A percentile compares a stretch with the other conserved stretches of the same genome.
These are phyloP conservation scores for Pagrus major DNA, from an alignment of 2,113 vertebrate genomes.

Conservation along the genomic window DNA sequence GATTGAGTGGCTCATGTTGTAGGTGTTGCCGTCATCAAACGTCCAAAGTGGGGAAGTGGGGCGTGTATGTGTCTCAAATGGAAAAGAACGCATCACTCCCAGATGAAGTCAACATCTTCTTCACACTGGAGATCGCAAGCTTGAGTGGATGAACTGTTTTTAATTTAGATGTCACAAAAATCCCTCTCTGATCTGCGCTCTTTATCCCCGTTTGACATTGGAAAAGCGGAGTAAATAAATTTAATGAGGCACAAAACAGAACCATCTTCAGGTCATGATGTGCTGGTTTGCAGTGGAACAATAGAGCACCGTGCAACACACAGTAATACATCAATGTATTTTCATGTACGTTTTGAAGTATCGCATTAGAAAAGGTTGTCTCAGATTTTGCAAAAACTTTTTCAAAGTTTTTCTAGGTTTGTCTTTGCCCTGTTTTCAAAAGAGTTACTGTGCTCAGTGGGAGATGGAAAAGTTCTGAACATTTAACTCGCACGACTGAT, in stretches of 20 bases:
- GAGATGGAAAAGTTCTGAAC: no score
- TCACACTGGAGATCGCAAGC: conserved; percentile 6
- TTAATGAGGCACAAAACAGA: conserved; percentile 13
- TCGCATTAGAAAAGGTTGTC: no score
- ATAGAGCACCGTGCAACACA: conserved; percentile 47
- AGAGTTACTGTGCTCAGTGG: no score
- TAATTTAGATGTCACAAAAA: conserved; percentile 21
- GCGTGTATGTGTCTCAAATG: conserved; percentile 26
- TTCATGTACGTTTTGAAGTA: no score
- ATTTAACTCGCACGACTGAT: no score
- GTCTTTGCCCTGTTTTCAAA: no score
- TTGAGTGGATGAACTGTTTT: conserved; percentile 17
- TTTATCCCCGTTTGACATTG: conserved; percentile 15
- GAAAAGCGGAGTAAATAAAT: conserved; percentile 12
- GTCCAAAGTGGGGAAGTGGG: conserved; percentile 1
- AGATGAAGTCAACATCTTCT: conserved; percentile 12
- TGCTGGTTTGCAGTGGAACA: conserved; percentile 44
- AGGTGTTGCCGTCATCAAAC: no score
- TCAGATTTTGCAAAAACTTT: no score
- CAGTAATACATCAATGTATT: no score
- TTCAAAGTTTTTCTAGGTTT: no score
- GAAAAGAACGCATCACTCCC: conserved; percentile 44
- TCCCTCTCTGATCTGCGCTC: neutral
- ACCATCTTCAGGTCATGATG: conserved; percentile 35
- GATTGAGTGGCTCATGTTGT: no score